Evolutionary conservation across 2,113 vertebrate species (phyloP).

Genomic region (Verasper variegatus): DNA sequence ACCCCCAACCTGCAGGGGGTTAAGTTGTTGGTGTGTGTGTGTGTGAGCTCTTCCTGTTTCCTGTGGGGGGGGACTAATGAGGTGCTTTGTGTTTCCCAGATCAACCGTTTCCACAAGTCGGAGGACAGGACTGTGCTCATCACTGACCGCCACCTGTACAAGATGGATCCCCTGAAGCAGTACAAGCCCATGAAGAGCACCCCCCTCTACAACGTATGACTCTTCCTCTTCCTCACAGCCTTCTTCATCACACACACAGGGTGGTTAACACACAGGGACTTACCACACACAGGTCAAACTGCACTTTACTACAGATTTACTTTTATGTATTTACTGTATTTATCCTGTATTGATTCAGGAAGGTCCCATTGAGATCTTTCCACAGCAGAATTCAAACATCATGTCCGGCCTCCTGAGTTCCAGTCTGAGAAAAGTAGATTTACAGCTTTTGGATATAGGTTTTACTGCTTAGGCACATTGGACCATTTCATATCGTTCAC

Average conservation of each 20-base stretch:
- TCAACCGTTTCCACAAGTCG: conserved; percentile 95
- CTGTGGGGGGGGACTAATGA: conserved; percentile 48
- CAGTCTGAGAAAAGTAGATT: too few relatives aligned
- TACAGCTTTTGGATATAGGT: too few relatives aligned
- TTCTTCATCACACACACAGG: not conserved
- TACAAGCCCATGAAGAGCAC: conserved; percentile 98
- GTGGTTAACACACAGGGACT: not conserved
- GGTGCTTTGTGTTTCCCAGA: conserved; percentile 81
- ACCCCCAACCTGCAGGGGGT: conserved; percentile 12
- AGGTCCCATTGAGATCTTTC: too few relatives aligned
- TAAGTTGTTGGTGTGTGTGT: not conserved
- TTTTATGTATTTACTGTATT: too few relatives aligned
- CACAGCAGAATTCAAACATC: too few relatives aligned
- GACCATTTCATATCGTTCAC: too few relatives aligned
- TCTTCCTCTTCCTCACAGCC: fast-evolving
- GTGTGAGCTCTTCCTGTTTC: conserved; percentile 2
- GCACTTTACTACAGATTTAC: too few relatives aligned
- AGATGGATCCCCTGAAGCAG: conserved; percentile 96
- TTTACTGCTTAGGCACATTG: too few relatives aligned
- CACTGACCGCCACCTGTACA: conserved; percentile 96
- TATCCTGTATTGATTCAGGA: not conserved
- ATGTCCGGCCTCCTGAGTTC: too few relatives aligned
- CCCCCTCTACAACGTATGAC: conserved; percentile 94
- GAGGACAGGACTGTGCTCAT: conserved; percentile 95
- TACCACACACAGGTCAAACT: not conserved